phyloP scores from a whole-genome alignment of 2,113 vertebrate species.

The Daubentonia madagascariensis region DNA sequence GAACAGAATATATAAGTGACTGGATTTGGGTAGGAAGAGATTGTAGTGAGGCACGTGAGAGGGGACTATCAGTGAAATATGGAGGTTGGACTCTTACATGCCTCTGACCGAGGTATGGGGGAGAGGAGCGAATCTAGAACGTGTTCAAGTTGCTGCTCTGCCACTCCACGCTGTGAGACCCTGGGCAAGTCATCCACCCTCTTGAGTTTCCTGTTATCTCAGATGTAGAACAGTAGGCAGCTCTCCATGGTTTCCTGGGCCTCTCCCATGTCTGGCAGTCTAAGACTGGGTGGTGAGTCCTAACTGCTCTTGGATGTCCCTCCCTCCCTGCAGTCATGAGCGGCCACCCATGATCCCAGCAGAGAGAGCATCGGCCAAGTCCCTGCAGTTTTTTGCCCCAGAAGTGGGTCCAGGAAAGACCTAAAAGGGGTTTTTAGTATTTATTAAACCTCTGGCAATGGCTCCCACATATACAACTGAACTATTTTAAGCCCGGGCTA shows the following conservation, averaged over 20 bases:
- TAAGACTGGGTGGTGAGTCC: neutral
- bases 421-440: neutral
- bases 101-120: neutral
- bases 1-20: neutral
- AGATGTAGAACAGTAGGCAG: neutral
- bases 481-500: slow-evolving; percentile 60
- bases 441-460: slow-evolving; percentile 32
- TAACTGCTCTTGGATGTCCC: neutral
- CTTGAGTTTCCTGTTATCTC: neutral
- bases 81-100: neutral
- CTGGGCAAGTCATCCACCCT: neutral
- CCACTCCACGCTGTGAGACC: neutral
- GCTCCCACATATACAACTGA: slow-evolving; percentile 5
- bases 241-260: neutral
- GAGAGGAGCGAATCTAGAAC: neutral
- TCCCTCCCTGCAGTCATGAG: neutral
- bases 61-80: neutral
- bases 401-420: neutral
- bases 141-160: neutral
- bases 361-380: neutral
- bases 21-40: neutral
- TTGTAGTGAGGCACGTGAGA: neutral
- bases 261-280: neutral
- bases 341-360: neutral
- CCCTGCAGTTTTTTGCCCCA: neutral